Base-by-base conservation (phyloP, 2,797 vertebrate genomes). In the Rhabdophis nuchalis region DNA sequence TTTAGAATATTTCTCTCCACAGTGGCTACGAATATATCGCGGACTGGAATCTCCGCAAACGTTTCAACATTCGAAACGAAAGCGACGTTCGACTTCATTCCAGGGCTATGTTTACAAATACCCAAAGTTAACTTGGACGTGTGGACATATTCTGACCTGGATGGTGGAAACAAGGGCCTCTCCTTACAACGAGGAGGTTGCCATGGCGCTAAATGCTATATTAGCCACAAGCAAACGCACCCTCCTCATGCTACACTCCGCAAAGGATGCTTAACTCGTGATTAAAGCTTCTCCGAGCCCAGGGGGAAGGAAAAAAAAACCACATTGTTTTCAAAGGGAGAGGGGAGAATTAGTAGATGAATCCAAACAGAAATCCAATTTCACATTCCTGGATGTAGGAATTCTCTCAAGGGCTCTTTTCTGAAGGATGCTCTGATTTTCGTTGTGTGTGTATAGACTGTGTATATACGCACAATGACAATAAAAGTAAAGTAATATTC, bases 71-170 rank as follows among this genome's bases (percentile, higher is more conserved):
- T 58, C 54, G 5, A 93, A 95, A 46, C 52, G 85, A 57, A 64
- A 91, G 18, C 91, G 92, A 27, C 92, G 87, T 56, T 90, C 41
- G 27, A 2, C 46, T 90, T 25, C 20, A 72, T 72, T 90, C 89
- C 53, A 46, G 32, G 53, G 46, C 82, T 36, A 23, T 52, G 36
- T 85, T 50, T 13, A 90, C 50, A 32, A 58, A 41, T n/a, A n/a
- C n/a, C 36, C n/a, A 11, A 5, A 13, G 12, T 57, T 36, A 16
- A 72, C 68, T 72, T 36, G 14, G 20, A 72, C 32, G 16, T 9
- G 16, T 72, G 68, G 32, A 18, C 7, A 36, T 20, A 36, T 36
- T 72, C 32, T 20, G 32, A 6, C 68, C 32, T 36, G 16, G 68
- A 72, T 72, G 64, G 64, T 68, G n/a, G 16, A 68, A 68, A 68